Evolutionary conservation across 2,113 vertebrate genomes (phyloP).

Genomic region (Tapirus terrestris): DNA sequence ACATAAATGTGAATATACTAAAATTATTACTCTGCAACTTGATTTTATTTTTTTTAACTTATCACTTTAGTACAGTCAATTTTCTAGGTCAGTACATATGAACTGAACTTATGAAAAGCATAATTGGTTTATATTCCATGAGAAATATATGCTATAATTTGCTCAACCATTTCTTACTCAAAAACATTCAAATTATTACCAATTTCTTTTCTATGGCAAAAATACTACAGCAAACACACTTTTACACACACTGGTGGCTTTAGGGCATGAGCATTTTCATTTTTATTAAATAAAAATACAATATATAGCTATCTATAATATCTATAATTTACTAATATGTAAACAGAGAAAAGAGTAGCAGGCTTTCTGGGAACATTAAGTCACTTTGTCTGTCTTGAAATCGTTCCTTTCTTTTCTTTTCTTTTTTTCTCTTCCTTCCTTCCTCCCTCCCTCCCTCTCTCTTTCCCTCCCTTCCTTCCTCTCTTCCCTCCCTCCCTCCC

Average conservation of each 20-base stretch:
- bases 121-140: background rate
- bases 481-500: rapidly evolving
- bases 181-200: slow-evolving; percentile 2
- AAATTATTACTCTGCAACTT: background rate
- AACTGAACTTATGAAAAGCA: background rate
- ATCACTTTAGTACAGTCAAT: background rate
- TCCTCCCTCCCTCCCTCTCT: background rate
- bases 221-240: background rate
- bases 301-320: background rate
- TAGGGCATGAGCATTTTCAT: background rate
- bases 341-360: background rate
- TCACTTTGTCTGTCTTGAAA: background rate
- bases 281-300: background rate
- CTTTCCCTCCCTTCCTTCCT: background rate
- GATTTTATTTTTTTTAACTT: background rate
- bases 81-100: background rate
- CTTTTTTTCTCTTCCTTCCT: rapidly evolving
- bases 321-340: background rate
- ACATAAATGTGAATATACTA: background rate
- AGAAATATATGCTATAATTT: background rate
- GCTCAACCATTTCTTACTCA: background rate
- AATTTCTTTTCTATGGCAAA: background rate
- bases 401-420: background rate
- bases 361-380: rapidly evolving
- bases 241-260: background rate